Base-by-base conservation (phyloP, 2,888 invertebrate species). In the Calephelis perditalis region DNA sequence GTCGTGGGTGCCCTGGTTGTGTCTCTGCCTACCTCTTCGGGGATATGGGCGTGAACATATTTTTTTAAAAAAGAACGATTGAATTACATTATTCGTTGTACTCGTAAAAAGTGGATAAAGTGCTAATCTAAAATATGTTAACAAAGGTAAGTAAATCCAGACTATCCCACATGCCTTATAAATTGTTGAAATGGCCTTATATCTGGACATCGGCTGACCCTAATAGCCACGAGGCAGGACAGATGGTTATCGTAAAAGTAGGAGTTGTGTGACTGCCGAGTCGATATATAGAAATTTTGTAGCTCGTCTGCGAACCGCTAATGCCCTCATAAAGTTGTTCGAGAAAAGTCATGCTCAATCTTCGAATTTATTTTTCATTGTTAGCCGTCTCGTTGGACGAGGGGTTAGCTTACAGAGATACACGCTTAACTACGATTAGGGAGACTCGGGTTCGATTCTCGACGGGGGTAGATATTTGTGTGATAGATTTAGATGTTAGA, bases 121-220 rank as follows among this genome's bases (percentile, higher is more conserved):
- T n/a, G 11, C 52, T 54, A 36, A 54, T 54, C 52, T 54, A 54
- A 54, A 54, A 36, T 54, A 54, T 36, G 35, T 7, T 10, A 54
- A 54, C 52, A 54, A 54, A 54, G 36, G 52, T 54, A 54, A 54
- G 52, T 54, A 54, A 54, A 54, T 54, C 52, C 52, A 11, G 15
- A 36, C 36, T 10, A 26, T 35, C 52, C 82, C 79, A 84, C 76
- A 76, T 73, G 74, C 71, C 63, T 66, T 82, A 79, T 80, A 84
- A 81, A 84, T 79, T 84, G 81, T 82, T 86, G 85, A 86, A 88
- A 86, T 87, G 84, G 84, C 73, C 75, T 74, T 75, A 75, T 86
- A 87, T 87, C 85, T 82, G 79, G 69, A 82, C 82, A 86, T 86
- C 86, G 84, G 79, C 79, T 85, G 88, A 82, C 87, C 86, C 72